Evolutionary conservation across 2,113 vertebrate species (phyloP), one percentile per base, ranked within the genome.

Genomic region (Thunnus thynnus): DNA sequence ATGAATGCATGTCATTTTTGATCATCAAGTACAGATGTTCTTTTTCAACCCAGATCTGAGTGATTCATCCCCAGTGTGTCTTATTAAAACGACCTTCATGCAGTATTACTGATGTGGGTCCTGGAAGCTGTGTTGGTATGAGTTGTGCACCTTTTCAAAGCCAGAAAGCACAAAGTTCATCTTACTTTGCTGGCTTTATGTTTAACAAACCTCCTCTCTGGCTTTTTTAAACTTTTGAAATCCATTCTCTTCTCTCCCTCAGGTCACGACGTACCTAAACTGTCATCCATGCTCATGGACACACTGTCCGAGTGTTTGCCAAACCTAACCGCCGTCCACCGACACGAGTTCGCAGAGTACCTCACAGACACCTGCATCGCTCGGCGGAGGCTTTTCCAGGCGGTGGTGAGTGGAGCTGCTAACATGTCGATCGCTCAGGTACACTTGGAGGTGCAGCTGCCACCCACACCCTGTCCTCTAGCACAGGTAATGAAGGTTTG

Each of bases 321-420:
- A 14, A 61, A 56, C 72, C 88, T 93, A 3, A 52, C 85, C 12
- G 6, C 71, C 0, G 55, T 80, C 55, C 91, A 94, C 13, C 82
- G 30, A 12, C 32, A 58, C 1, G 51, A 84, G 20, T 47, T 94
- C 18, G 47, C 67, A 27, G 74, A 46, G 63, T 91, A 79, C 73
- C 86, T 93, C 17, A 13, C 61, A 5, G 76, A 86, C n/a, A 75
- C 72, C 36, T 92, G 88, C 16, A 8, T 83, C 54, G 13, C 13
- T 11, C 86, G 88, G 20, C 76, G 62, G 20, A 87, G 68, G 68
- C 91, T 94, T 3, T 81, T 92, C 60, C 89, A 91, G 83, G 90
- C 85, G 1, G 86, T 78, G 68, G 79, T 91, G n/a, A 17, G 48
- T 1, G 72, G 88, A 52, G 54, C 62, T 1, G 30, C 58, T 0